These are phyloP conservation scores for Xestia rhomboidea DNA, from an alignment of 2,888 invertebrate genomes.

Conservation along the genomic window DNA sequence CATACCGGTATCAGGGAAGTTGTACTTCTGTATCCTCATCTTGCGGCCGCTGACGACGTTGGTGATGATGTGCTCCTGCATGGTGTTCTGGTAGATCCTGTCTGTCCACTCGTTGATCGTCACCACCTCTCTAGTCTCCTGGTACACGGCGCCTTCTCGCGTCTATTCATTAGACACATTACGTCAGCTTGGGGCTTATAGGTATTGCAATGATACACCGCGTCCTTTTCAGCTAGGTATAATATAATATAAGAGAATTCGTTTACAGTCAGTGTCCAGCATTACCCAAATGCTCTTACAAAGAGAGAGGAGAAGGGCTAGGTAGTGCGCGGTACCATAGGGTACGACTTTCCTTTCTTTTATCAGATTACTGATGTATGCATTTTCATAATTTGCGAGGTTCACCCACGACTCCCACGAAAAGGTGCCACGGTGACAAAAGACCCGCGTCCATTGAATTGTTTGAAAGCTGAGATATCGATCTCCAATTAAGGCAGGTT, in stretches of 20 bases:
- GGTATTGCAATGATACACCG: background rate
- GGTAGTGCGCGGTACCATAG: background rate
- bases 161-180: conserved; percentile 91
- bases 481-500: background rate
- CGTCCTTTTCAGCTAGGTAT: background rate
- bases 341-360: background rate
- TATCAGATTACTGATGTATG: background rate
- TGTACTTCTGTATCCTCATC: conserved; percentile 98
- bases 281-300: background rate
- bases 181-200: background rate
- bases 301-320: background rate
- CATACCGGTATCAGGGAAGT: conserved; percentile 97
- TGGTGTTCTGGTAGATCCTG: conserved; percentile 97
- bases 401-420: too few species aligned
- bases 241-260: too few species aligned
- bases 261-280: background rate
- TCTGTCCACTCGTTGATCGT: conserved; percentile 98
- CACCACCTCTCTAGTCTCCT: conserved; percentile 97
- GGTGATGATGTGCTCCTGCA: conserved; percentile 97
- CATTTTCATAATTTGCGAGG: too few species aligned
- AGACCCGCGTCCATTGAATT: too few species aligned
- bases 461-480: background rate
- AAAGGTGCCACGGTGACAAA: too few species aligned
- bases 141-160: conserved; percentile 95
- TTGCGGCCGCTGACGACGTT: conserved; percentile 97